These are phyloP conservation scores for Blomia tropicalis DNA, from an alignment of 2,888 invertebrate genomes.

Conservation along the genomic window DNA sequence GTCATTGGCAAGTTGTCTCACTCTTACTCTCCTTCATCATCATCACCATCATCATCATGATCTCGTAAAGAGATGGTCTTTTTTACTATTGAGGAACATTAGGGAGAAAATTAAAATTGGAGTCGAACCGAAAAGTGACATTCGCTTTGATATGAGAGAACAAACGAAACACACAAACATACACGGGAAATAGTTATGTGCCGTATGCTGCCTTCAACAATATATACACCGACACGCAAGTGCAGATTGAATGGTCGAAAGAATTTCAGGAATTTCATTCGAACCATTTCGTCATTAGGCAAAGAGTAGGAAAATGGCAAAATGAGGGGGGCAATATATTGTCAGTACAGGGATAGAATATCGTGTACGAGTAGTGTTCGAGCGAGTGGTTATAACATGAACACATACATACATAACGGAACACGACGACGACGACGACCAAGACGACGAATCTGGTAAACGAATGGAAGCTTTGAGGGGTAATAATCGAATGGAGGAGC, in stretches of 20 bases:
- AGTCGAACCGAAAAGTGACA: constrained; percentile 11
- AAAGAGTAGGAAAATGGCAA: not conserved
- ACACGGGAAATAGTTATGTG: not conserved
- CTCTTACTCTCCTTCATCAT: not conserved
- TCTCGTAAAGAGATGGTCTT: too few species aligned
- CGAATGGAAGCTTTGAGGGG: not conserved
- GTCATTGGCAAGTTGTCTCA: too few species aligned
- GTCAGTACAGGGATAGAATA: not conserved
- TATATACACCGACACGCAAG: not conserved
- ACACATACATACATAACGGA: too few species aligned
- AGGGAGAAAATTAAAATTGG: constrained; percentile 7
- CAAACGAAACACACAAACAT: not conserved
- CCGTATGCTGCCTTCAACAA: not conserved
- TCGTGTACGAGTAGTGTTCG: too few species aligned
- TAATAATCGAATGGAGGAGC: not conserved
- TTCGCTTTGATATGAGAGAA: constrained; percentile 11
- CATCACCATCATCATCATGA: not conserved
- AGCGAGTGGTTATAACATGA: too few species aligned
- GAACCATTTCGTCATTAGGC: constrained; percentile 11
- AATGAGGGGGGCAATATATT: not conserved
- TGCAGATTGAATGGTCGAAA: constrained; percentile 15
- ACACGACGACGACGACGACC: too few species aligned
- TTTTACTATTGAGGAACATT: constrained; percentile 1
- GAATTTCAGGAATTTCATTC: constrained; percentile 13
- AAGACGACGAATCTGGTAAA: too few species aligned